A percentile compares a stretch with the other conserved stretches of the same genome.
Conservation (phyloP, 2,888 invertebrate genomes). For the Pollenia amentaria region DNA sequence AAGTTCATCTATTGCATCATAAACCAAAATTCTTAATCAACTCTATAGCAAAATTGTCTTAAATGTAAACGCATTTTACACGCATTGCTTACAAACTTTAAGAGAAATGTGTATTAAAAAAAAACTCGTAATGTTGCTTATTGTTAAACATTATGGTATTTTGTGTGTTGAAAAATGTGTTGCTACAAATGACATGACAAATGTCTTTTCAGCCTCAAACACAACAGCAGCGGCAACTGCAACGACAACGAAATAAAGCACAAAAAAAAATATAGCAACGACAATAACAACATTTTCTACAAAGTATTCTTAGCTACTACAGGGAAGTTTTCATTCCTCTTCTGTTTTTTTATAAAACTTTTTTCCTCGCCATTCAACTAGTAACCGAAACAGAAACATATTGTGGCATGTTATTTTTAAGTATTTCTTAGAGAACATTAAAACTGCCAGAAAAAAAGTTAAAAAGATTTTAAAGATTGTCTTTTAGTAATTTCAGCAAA, state of each 20-base stretch:
- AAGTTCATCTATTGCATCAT: conserved; percentile 29
- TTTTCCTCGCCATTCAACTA: conserved; percentile 16
- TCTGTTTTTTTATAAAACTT: background rate
- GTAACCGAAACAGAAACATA: conserved; percentile 23
- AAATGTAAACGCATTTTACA: conserved; percentile 57
- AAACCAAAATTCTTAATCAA: conserved; percentile 29
- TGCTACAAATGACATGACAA: conserved; percentile 83
- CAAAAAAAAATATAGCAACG: conserved; percentile 49
- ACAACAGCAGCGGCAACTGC: conserved; percentile 38
- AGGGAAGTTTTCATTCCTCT: conserved; percentile 25
- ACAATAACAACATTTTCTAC: conserved; percentile 46
- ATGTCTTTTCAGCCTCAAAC: conserved; percentile 78
- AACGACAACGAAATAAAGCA: conserved; percentile 43
- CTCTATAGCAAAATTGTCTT: conserved; percentile 16
- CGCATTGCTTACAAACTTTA: conserved; percentile 37
- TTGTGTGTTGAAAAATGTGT: conserved; percentile 69
- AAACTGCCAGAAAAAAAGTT: conserved; percentile 39
- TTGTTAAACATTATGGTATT: conserved; percentile 57
- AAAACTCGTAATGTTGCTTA: conserved; percentile 22
- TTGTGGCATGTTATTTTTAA: conserved; percentile 68
- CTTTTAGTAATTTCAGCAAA: conserved; percentile 75
- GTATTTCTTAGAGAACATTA: conserved; percentile 63
- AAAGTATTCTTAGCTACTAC: conserved; percentile 48
- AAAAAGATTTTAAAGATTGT: conserved; percentile 72
- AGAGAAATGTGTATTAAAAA: background rate